Evolutionary conservation across 2,113 vertebrate genomes (phyloP).

Genomic region (Pelvicachromis taeniatus): DNA sequence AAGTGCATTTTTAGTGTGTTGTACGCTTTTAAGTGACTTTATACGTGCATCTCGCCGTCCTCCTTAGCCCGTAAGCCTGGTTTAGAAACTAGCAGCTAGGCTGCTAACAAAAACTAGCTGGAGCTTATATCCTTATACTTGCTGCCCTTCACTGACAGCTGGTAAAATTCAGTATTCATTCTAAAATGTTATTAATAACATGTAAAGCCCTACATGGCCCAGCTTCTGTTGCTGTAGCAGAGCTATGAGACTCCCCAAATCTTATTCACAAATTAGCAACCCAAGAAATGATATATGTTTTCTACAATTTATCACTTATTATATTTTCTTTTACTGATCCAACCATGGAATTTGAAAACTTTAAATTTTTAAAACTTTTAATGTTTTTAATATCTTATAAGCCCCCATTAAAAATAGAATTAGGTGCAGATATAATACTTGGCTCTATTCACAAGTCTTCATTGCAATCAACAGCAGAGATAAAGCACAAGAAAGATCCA

Average conservation of each 20-base stretch:
- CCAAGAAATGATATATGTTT: background rate
- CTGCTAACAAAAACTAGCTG: background rate
- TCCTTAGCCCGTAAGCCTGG: background rate
- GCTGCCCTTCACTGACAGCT: fast-evolving
- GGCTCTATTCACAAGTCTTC: background rate
- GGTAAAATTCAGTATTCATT: background rate
- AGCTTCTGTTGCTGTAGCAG: background rate
- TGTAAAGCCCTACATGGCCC: background rate
- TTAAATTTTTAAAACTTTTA: background rate
- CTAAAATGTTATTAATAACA: background rate
- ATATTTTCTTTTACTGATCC: background rate
- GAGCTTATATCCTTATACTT: background rate
- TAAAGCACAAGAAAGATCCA: background rate
- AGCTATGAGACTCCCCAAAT: background rate
- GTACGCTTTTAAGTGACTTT: background rate
- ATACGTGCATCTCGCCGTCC: background rate
- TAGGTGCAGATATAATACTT: background rate
- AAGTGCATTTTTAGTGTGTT: background rate
- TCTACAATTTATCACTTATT: background rate
- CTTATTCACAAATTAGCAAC: background rate
- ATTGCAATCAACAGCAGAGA: background rate
- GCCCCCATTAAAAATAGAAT: background rate
- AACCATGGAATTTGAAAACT: background rate
- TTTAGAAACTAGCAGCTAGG: background rate
- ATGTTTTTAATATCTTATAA: background rate